phyloP scores from a whole-genome alignment of 2,797 vertebrate genomes.

The Vultur gryphus region DNA sequence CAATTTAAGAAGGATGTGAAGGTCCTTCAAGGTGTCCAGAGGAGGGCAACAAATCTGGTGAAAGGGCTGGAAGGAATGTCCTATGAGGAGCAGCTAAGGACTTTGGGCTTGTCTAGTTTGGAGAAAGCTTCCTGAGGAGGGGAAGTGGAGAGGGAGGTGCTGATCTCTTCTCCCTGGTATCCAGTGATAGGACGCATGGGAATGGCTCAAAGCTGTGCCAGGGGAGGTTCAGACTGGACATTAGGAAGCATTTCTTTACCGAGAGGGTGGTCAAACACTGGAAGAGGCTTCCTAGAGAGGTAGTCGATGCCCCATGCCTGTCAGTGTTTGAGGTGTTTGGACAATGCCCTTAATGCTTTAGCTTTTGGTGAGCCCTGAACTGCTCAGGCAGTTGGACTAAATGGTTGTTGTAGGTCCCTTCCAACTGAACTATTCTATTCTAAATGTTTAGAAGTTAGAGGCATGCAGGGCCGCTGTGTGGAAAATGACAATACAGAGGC shows the following conservation, averaged over 20 bases:
- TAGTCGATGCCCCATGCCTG: neutral
- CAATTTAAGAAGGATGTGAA: neutral
- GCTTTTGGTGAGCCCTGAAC: neutral
- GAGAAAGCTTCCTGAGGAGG: neutral
- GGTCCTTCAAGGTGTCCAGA: neutral
- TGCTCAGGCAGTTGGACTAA: neutral
- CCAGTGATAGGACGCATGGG: rapidly evolving
- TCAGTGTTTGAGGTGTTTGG: neutral
- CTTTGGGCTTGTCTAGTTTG: neutral
- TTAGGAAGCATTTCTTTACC: neutral
- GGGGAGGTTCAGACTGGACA: neutral
- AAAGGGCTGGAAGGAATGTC: neutral
- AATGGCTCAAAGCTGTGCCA: neutral
- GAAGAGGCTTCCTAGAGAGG: neutral
- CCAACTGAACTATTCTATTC: neutral
- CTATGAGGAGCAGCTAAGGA: too few species aligned
- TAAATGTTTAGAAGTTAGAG: neutral
- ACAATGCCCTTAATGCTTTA: neutral
- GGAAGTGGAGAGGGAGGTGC: neutral
- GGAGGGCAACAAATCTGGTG: neutral
- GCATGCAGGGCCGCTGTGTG: neutral
- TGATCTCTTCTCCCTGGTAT: neutral
- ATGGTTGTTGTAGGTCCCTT: neutral
- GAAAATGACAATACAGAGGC: neutral
- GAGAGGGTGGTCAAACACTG: neutral